These are phyloP conservation scores for Leucosticte australis DNA, from an alignment of 2,113 vertebrate species.

Conservation along the genomic window DNA sequence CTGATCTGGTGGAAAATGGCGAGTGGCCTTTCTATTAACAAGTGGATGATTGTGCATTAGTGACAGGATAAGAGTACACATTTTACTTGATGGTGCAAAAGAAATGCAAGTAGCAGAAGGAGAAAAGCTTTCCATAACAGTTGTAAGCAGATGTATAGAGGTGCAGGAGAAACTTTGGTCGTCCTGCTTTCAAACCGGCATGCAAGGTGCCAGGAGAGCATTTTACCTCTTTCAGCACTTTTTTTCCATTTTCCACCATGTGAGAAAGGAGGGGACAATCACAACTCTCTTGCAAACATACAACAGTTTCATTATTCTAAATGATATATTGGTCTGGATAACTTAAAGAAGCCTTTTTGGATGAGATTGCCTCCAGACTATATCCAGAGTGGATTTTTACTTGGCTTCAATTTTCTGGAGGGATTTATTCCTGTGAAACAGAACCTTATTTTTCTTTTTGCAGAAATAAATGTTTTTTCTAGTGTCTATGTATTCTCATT, in stretches of 20 bases:
- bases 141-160: not conserved
- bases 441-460: conserved; percentile 20
- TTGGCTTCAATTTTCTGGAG: conserved; percentile 8
- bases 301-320: conserved; percentile 8
- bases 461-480: not conserved
- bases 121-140: not conserved
- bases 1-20: not conserved
- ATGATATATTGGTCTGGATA: not conserved
- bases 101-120: not conserved
- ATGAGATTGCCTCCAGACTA: not conserved
- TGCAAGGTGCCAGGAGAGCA: not conserved
- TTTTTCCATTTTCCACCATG: not conserved
- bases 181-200: not conserved
- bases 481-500: not conserved
- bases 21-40: not conserved
- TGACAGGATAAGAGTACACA: not conserved
- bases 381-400: conserved; percentile 4
- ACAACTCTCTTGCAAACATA: not conserved
- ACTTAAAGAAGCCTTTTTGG: not conserved
- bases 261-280: not conserved
- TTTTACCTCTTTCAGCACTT: not conserved
- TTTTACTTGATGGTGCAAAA: not conserved
- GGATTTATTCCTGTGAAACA: not conserved
- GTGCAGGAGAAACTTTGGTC: not conserved
- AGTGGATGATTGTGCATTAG: not conserved